Evolutionary conservation across 2,113 vertebrate species (phyloP).

Genomic region (Plestiodon gilberti): DNA sequence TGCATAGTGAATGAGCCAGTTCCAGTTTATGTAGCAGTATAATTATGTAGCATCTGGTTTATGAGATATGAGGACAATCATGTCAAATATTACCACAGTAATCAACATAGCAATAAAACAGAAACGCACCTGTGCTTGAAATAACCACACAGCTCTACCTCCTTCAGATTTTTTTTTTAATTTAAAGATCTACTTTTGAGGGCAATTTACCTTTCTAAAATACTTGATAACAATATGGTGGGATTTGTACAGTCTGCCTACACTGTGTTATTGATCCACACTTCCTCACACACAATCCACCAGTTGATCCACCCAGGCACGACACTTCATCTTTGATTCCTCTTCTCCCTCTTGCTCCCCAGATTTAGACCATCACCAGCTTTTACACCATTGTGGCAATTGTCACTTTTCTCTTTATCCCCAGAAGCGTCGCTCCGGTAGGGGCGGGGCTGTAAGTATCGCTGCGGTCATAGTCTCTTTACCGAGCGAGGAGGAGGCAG

Average conservation of each 20-base stretch:
- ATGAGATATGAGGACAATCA: slow-evolving; percentile 8
- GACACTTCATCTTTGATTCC: not conserved
- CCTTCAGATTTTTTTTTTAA: not conserved
- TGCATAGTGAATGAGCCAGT: not conserved
- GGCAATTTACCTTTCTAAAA: not conserved
- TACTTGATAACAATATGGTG: not conserved
- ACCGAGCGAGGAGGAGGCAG: no score
- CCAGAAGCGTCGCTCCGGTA: no score
- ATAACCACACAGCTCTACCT: not conserved
- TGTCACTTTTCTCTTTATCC: not conserved
- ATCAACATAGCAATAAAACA: slow-evolving; percentile 19
- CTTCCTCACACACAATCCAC: not conserved
- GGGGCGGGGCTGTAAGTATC: no score
- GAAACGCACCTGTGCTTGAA: not conserved
- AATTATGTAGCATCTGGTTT: slow-evolving; percentile 32
- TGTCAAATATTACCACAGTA: slow-evolving; percentile 13
- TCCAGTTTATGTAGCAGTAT: not conserved
- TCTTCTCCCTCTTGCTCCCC: not conserved
- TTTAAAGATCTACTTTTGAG: not conserved
- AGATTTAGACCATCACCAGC: not conserved
- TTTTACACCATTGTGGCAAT: not conserved
- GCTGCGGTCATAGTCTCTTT: no score
- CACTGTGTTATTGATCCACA: not conserved
- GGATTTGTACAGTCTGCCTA: not conserved
- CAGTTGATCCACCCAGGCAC: not conserved